These are phyloP conservation scores for Deilephila porcellus DNA, from an alignment of 2,888 invertebrate species.

Conservation along the genomic window DNA sequence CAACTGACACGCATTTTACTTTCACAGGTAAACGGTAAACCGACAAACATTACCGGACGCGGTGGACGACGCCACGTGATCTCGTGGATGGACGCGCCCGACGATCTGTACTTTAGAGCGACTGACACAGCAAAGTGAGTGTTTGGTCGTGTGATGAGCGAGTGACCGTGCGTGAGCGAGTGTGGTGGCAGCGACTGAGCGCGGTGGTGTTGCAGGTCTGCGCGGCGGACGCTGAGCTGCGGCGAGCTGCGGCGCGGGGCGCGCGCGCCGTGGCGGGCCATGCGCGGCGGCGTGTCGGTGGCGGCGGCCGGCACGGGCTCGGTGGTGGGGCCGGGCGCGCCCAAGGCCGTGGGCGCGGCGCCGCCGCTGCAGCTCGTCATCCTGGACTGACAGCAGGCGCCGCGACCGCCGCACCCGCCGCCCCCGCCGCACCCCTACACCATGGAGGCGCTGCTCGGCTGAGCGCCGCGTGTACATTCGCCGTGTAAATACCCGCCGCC, in stretches of 20 bases:
- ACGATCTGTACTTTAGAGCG: slow-evolving; percentile 97
- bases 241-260: slow-evolving; percentile 89
- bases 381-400: slow-evolving; percentile 88
- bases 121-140: slow-evolving; percentile 95
- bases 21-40: slow-evolving; percentile 90
- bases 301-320: slow-evolving; percentile 80
- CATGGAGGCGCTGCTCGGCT: slow-evolving; percentile 87
- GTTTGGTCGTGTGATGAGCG: background rate
- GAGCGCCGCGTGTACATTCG: slow-evolving; percentile 68
- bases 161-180: background rate
- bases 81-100: slow-evolving; percentile 99
- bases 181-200: slow-evolving; percentile 33
- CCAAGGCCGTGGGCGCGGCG: slow-evolving; percentile 42
- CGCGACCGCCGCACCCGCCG: slow-evolving; percentile 66
- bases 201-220: slow-evolving; percentile 85
- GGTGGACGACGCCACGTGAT: slow-evolving; percentile 95
- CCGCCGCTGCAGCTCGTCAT: slow-evolving; percentile 88
- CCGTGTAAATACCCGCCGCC: slow-evolving; percentile 65
- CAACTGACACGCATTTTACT: background rate
- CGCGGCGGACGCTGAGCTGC: slow-evolving; percentile 90
- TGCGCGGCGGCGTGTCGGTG: slow-evolving; percentile 80
- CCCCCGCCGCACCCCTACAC: slow-evolving; percentile 85
- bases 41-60: slow-evolving; percentile 91
- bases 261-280: slow-evolving; percentile 84
- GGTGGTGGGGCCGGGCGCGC: slow-evolving; percentile 83